These are phyloP conservation scores for Scaeva pyrastri DNA, from an alignment of 2,888 invertebrate species.

Conservation along the genomic window DNA sequence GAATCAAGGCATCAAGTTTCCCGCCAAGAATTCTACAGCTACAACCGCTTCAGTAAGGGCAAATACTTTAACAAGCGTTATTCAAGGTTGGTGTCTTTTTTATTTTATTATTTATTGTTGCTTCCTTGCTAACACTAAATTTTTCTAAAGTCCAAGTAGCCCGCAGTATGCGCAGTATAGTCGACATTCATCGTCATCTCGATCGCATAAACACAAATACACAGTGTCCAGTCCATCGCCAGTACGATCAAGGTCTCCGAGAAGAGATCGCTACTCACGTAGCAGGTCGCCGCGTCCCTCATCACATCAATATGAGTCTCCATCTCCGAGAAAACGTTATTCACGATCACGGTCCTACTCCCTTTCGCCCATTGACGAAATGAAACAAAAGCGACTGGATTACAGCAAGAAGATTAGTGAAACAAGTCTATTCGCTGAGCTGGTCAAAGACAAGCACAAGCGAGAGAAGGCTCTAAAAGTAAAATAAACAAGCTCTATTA, in stretches of 20 bases:
- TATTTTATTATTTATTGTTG: not conserved
- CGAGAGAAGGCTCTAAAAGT: slow-evolving; percentile 88
- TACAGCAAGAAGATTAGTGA: slow-evolving; percentile 93
- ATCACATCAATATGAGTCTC: slow-evolving; percentile 79
- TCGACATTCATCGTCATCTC: slow-evolving; percentile 79
- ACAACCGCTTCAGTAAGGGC: slow-evolving; percentile 81
- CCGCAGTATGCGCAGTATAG: slow-evolving; percentile 78
- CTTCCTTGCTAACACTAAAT: not conserved
- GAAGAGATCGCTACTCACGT: slow-evolving; percentile 81
- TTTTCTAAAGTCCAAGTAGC: slow-evolving; percentile 79
- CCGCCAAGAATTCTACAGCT: slow-evolving; percentile 77
- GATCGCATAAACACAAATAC: slow-evolving; percentile 80
- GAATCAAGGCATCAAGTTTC: slow-evolving; percentile 66
- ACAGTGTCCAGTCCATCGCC: slow-evolving; percentile 82
- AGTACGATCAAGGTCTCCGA: slow-evolving; percentile 84
- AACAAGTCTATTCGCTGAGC: slow-evolving; percentile 94
- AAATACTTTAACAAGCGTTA: slow-evolving; percentile 79
- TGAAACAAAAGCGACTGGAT: slow-evolving; percentile 85
- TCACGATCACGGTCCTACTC: slow-evolving; percentile 82
- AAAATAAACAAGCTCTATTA: slow-evolving; percentile 8
- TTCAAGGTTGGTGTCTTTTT: slow-evolving; percentile 79
- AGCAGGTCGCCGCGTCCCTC: slow-evolving; percentile 81
- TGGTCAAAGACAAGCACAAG: slow-evolving; percentile 93
- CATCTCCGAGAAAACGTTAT: slow-evolving; percentile 81
- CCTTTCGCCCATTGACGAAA: slow-evolving; percentile 82